Base-by-base conservation (phyloP, 2,113 vertebrate genomes). In the Oxyura jamaicensis region DNA sequence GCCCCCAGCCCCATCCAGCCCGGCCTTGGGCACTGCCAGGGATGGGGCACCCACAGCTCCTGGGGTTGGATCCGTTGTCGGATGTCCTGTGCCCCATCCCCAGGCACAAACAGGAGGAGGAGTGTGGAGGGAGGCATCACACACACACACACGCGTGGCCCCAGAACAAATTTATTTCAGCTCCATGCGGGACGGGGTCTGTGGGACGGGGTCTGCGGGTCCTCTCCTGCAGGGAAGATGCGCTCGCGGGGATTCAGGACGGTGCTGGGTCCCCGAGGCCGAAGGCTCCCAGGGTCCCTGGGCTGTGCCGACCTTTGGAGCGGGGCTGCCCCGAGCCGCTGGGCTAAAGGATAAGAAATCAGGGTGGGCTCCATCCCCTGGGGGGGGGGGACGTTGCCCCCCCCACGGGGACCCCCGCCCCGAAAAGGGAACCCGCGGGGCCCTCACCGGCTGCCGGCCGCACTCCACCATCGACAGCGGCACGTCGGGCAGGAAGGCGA, bases 381-480 rank as follows among this genome's bases (percentile, higher is more conserved):
- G n/a, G n/a, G n/a, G 11, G 11, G 11, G 11, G 18, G 7, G 1
- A 55, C 26, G 1, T 22, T 3, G 10, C 11, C 35, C 63, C 35
- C 63, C 71, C 60, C 39, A 35, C 5, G 25, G 42, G 50, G 31
- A 15, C 50, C 12, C 12, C 50, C 3, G 23, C 50, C 50, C 50
- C 50, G 23, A 52, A 52, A 23, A 2, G 60, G 76, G 39, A 28
- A 10, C 68, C 6, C 2, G 16, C 3, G 5, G 26, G 4, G 48
- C 48, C 11, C 95, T 96, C 89, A 96, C 91, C 93, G 8, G 11
- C 41, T 94, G 69, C 66, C 2, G 62, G 71, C 52, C n/a, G 6
- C 95, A 94, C 72, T 95, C 93, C 90, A 95, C 86, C 95, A 96
- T 88, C 62, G 95, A 94, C n/a, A 95, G 91, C 10, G 95, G 95